Evolutionary conservation across 2,888 invertebrate species (phyloP), one percentile per base, ranked within the genome.

Genomic region (Drosophila gaucha): DNA sequence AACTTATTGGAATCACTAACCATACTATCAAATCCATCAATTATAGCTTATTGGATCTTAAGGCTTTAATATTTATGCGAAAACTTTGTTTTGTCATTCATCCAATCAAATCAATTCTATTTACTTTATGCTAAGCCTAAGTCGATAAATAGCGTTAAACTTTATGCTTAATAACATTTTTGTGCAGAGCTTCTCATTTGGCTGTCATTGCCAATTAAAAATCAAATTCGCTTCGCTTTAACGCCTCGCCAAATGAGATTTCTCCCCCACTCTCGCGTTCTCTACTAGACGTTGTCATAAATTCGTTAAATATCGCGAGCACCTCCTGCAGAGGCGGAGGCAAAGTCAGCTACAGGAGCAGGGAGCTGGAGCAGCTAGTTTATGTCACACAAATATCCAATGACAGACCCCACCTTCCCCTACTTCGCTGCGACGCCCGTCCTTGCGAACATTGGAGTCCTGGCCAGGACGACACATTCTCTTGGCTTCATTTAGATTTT

Each of bases 401-500:
- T 82, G 86, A 85, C 86, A 73, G 69, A 47, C 14, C 58, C 60
- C n/a, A n/a, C 43, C 58, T n/a, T n/a, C 6, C 12, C 6, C 0
- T 1, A 3, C 5, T 20, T 12, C 26, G 14, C 8, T n/a, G 12
- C 1, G 38, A 6, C 20, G 12, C 2, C 6, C 41, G 14, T 16
- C 26, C 41, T 14, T 3, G 10, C 5, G 24, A 6, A 26, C 10
- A 26, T 26, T 16, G 6, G 24, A 64, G 35, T 58, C 39, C 44
- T 60, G 57, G 36, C 58, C 59, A 66, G 70, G 51, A 69, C 51
- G 26, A 65, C 63, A 78, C 74, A 84, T 86, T 84, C 82, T 74
- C 82, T 84, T 82, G 84, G 87, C 85, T 84, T 84, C 86, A 69
- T 78, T 84, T 80, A 47, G 73, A 74, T 79, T 84, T 84, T 86